Conservation (phyloP, 2,797 vertebrate species). For the Paedocypris micromegethes region DNA sequence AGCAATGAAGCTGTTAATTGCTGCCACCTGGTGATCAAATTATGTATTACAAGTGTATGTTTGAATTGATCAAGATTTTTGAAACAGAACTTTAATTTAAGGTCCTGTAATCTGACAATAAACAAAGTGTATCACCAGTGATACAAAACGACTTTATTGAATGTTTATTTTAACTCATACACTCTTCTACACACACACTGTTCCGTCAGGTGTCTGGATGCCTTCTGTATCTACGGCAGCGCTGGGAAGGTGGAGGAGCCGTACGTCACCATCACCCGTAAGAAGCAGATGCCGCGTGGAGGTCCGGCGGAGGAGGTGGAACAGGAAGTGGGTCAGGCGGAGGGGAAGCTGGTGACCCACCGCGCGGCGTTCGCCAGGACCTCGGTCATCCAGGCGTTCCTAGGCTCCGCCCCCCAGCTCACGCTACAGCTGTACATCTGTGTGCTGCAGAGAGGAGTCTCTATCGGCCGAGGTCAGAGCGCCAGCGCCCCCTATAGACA, state of each 20-base stretch:
- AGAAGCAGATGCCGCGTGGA: constrained; percentile 84
- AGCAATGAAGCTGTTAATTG: too few species aligned
- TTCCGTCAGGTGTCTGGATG: constrained; percentile 85
- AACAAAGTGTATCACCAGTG: too few species aligned
- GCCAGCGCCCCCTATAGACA: background rate
- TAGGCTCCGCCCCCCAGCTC: constrained; percentile 94
- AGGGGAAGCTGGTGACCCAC: constrained; percentile 89
- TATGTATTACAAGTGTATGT: too few species aligned
- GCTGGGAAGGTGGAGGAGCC: constrained; percentile 84
- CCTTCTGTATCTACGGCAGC: constrained; percentile 87
- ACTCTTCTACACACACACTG: background rate
- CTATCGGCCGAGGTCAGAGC: constrained; percentile 75
- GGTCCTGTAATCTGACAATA: too few species aligned
- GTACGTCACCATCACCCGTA: constrained; percentile 96
- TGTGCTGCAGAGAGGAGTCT: constrained; percentile 76
- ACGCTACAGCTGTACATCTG: constrained; percentile 96
- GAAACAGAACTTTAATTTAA: too few species aligned
- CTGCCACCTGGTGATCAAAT: too few species aligned
- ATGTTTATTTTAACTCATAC: background rate
- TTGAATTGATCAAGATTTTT: too few species aligned
- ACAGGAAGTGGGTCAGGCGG: constrained; percentile 91
- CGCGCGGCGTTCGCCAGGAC: constrained; percentile 90
- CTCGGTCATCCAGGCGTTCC: constrained; percentile 95
- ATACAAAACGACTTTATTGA: too few species aligned
- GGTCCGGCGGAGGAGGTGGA: constrained; percentile 87